A percentile compares a stretch with the other conserved stretches of the same genome.
These are phyloP conservation scores for Poecilia latipinna DNA, from an alignment of 2,113 vertebrate species.

Conservation along the genomic window DNA sequence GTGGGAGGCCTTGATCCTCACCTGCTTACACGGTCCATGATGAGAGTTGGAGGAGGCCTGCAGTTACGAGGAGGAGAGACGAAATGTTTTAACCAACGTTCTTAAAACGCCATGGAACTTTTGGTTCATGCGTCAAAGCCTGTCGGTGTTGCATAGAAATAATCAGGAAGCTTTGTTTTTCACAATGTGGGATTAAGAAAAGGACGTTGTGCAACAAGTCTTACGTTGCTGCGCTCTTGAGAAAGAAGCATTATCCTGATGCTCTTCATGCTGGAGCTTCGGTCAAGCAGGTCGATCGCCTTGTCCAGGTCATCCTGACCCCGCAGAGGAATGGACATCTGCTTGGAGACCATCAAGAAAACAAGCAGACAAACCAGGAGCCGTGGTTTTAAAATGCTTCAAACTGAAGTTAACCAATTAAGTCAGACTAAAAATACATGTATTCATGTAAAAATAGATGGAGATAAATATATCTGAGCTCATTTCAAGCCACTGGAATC, in stretches of 20 bases:
- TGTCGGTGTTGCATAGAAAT: neutral
- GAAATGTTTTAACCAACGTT: neutral
- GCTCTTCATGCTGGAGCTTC: conserved; percentile 96
- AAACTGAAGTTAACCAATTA: neutral
- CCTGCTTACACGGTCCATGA: conserved; percentile 87
- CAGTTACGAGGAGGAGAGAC: neutral
- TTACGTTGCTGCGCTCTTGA: conserved; percentile 89
- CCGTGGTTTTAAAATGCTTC: neutral
- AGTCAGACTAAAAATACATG: neutral
- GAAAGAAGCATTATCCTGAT: conserved; percentile 91
- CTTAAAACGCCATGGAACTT: neutral
- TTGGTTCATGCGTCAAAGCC: neutral
- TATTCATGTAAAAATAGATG: neutral
- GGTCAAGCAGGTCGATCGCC: conserved; percentile 91
- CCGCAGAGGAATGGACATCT: conserved; percentile 94
- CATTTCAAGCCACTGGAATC: neutral
- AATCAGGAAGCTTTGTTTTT: conserved; percentile 50
- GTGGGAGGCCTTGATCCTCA: conserved; percentile 95
- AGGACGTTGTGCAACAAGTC: conserved; percentile 47
- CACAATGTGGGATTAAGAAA: conserved; percentile 45
- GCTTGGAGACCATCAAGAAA: conserved; percentile 24
- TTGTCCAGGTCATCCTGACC: conserved; percentile 95
- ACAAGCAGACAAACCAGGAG: neutral
- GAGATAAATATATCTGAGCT: neutral
- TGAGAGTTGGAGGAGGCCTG: conserved; percentile 84